phyloP scores from a whole-genome alignment of 2,113 vertebrate species.

The Tricholaema leucomelas region DNA sequence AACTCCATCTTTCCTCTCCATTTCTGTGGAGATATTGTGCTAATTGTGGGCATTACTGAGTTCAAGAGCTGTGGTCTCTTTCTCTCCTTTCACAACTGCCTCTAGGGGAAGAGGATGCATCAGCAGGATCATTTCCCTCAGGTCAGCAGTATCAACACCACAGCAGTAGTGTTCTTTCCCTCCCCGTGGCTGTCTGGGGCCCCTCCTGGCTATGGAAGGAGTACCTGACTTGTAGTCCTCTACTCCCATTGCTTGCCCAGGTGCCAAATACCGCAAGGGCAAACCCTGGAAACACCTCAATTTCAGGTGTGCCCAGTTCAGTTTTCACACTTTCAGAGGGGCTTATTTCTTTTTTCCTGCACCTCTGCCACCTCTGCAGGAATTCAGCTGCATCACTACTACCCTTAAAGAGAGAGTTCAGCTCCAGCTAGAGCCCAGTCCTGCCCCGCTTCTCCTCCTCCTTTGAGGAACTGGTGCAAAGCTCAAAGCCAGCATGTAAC shows the following conservation, averaged over 20 bases:
- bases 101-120: background rate
- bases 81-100: background rate
- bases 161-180: background rate
- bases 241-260: background rate
- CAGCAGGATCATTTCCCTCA: background rate
- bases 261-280: background rate
- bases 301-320: background rate
- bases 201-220: background rate
- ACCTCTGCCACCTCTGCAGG: background rate
- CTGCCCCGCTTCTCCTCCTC: background rate
- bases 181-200: rapidly evolving
- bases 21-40: rapidly evolving
- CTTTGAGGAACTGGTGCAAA: background rate
- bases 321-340: background rate
- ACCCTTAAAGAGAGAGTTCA: background rate
- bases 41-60: background rate
- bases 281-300: background rate
- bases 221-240: background rate
- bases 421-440: background rate
- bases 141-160: background rate
- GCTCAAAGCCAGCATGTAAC: background rate
- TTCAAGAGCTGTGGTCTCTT: background rate
- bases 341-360: background rate
- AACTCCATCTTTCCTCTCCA: background rate
- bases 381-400: background rate